phyloP scores from a whole-genome alignment of 2,888 invertebrate genomes.

The Protonemura montana region DNA sequence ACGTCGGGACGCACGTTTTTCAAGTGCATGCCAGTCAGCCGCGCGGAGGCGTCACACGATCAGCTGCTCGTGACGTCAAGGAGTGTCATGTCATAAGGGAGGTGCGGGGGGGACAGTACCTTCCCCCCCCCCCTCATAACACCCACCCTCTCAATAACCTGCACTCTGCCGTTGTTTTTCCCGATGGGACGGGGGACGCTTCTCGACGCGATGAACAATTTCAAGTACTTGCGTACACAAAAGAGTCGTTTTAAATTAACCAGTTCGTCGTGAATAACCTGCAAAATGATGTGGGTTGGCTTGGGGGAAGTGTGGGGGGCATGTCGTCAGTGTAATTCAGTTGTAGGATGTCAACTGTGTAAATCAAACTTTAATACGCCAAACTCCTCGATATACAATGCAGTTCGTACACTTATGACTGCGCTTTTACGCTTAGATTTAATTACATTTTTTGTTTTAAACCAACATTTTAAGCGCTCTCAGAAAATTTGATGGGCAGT shows the following conservation, averaged over 20 bases:
- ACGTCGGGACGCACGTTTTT: not conserved
- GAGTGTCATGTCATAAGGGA: constrained; percentile 28
- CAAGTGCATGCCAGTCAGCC: not conserved
- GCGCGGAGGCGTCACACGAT: constrained; percentile 20
- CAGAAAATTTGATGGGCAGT: too few species aligned
- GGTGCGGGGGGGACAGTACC: not conserved
- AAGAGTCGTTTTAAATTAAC: not conserved
- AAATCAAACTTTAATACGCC: too few species aligned
- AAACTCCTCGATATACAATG: too few species aligned
- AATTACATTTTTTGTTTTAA: too few species aligned
- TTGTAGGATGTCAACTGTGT: not conserved
- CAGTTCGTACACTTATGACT: too few species aligned
- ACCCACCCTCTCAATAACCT: too few species aligned
- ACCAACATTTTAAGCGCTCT: too few species aligned
- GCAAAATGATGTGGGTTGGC: not conserved
- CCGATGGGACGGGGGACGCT: not conserved
- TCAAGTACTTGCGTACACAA: not conserved
- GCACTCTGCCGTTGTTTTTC: not conserved
- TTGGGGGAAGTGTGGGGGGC: not conserved
- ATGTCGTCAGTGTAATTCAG: not conserved
- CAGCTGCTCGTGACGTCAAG: constrained; percentile 37
- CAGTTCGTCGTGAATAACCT: not conserved
- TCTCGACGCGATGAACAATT: not conserved
- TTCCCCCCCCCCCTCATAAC: constrained; percentile 21
- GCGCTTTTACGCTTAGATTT: too few species aligned